Base-by-base conservation (phyloP, 2,888 invertebrate species). In the Parnassius smintheus region DNA sequence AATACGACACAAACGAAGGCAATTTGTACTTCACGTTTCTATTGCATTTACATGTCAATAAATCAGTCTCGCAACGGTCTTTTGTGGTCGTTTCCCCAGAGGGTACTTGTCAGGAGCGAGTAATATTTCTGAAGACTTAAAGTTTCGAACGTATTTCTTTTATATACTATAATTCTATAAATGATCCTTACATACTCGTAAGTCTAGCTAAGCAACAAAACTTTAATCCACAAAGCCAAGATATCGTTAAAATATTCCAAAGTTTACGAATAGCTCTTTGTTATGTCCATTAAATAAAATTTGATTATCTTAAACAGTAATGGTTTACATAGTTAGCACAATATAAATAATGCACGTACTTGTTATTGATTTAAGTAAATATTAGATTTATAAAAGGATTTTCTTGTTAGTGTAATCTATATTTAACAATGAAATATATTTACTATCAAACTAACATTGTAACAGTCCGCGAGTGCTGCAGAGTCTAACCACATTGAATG, bases 41-140 rank as follows among this genome's bases (percentile, higher is more conserved):
- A 56, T 56, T 62, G 57, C 62, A 58, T 62, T 62, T 62, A 62
- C 62, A 58, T 62, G 57, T 62, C 62, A 62, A 62, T 62, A 62
- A 62, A 62, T 62, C 57, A 58, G 52, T 13, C 51, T 57, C 57
- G 49, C 53, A 54, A 25, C 53, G 48, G 44, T 53, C 57, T 53
- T 53, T 62, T 57, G 57, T 53, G 62, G 62, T 58, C 50, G 25
- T 18, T 58, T 54, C 25, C 53, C 53, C 54, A 2, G 48, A 42
- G 44, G 42, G 46, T 44, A 53, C 57, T 22, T 59, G 52, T 50
- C 41, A 60, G 18, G 41, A 46, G 13, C 22, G 18, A 62, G 42
- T 62, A 42, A 25, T 55, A 49, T 49, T 44, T 61, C 9, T 46
- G 18, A 11, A 11, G 11, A 52, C 25, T 52, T 49, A 18, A 12